Evolutionary conservation across 1,140 invertebrate genomes (phyloP), one percentile per base, ranked within the genome.

Genomic region (Anoplophora glabripennis): DNA sequence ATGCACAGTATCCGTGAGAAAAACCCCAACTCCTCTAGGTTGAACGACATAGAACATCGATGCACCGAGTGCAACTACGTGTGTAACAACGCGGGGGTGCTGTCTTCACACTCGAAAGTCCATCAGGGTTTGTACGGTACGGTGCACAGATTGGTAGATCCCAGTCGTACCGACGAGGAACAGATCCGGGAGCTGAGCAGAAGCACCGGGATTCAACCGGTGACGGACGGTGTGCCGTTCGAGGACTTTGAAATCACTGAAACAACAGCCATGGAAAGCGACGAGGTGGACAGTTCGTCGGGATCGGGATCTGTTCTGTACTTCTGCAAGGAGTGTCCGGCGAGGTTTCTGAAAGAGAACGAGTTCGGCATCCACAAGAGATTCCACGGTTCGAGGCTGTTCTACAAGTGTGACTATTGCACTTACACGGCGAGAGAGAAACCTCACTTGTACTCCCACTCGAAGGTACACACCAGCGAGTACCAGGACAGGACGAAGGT

Each of bases 61-160:
- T 94, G 91, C 72, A 81, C 84, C 1, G 84, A 90, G 62, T 94
- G 92, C 74, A 90, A 88, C 74, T 94, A 90, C 68, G 83, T 85
- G 12, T 92, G 89, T 72, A 85, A 88, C 38, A 89, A 86, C 67
- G 85, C 86, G 21, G 86, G 84, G 3, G 83, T 89, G 15, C 79
- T 93, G 63, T 84, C 88, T 8, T 83, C 88, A 46, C 91, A 94
- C 75, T 79, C 85, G 21, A 91, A 91, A 70, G 86, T 89, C 41
- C 90, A 93, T 70, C 81, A 83, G 57, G 86, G 86, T 40, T 78
- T 83, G 42, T 83, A 86, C 61, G 86, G 86, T 5, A 83, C 82
- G 12, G 84, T 89, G 34, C 86, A 88, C 66, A 85, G 84, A 58
- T 76, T 88, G 1, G 87, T 88, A 8, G 87, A 89, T 67, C 38